These are phyloP conservation scores for Brachyopa scutellaris DNA, from an alignment of 2,888 invertebrate species.

Conservation along the genomic window DNA sequence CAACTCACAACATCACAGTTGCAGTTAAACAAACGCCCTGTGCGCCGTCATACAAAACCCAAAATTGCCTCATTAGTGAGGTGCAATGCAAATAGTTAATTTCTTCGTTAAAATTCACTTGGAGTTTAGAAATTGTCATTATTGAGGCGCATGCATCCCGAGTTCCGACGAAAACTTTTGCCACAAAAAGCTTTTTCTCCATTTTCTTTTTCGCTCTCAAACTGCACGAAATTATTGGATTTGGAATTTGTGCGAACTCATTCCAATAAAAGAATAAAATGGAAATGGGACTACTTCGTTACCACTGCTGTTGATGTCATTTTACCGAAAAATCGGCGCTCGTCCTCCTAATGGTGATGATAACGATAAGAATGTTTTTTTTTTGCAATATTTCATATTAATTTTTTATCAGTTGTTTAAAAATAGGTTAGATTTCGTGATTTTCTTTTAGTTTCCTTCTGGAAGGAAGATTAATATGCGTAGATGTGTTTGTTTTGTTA, in stretches of 20 bases:
- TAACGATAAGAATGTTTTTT: not conserved
- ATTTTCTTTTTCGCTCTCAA: not conserved
- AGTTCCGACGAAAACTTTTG: conserved; percentile 8
- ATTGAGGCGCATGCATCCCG: conserved; percentile 45
- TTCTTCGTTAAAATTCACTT: conserved; percentile 62
- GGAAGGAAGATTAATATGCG: conserved; percentile 36
- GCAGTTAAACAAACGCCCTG: conserved; percentile 1
- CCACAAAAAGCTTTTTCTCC: not conserved
- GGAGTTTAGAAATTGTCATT: conserved; percentile 33
- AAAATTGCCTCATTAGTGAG: conserved; percentile 61
- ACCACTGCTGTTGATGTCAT: conserved; percentile 53
- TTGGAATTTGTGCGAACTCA: not conserved
- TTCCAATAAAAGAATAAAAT: conserved; percentile 9
- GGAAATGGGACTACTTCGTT: not conserved
- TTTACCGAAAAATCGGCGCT: conserved; percentile 22
- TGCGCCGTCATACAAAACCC: conserved; percentile 37
- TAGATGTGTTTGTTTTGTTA: conserved; percentile 16
- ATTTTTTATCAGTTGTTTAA: conserved; percentile 42
- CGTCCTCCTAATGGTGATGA: conserved; percentile 20
- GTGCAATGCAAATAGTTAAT: conserved; percentile 60
- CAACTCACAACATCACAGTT: not conserved
- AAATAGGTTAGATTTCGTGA: too few relatives aligned
- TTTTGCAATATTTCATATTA: conserved; percentile 33
- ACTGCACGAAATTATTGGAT: conserved; percentile 36
- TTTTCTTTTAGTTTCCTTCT: not conserved